Conservation (phyloP, 1,140 invertebrate genomes). For the Riptortus pedestris region DNA sequence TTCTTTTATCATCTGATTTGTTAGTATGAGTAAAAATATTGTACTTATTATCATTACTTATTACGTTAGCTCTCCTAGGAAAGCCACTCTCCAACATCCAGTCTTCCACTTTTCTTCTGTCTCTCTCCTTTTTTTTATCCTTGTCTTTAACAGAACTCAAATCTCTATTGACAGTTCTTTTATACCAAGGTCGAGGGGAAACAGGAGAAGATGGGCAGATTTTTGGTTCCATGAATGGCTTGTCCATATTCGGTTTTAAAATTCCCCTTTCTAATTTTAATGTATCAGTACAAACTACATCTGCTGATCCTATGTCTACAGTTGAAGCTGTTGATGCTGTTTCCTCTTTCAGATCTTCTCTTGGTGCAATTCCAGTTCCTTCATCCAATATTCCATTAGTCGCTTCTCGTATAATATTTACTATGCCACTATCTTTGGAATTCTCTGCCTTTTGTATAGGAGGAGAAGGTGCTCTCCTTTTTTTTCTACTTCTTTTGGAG, state of each 20-base stretch:
- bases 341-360: conserved; percentile 5
- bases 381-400: background rate
- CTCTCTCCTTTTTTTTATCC: conserved; percentile 31
- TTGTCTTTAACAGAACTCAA: conserved; percentile 22
- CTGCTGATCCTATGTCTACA: conserved; percentile 9
- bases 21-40: conserved; percentile 32
- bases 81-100: conserved; percentile 34
- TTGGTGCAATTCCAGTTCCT: background rate
- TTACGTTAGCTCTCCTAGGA: conserved; percentile 26
- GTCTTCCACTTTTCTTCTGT: conserved; percentile 29
- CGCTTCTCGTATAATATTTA: background rate
- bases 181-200: conserved; percentile 54
- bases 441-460: conserved; percentile 34
- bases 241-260: conserved; percentile 35
- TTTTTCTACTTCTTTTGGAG: conserved; percentile 41
- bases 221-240: conserved; percentile 23
- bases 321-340: conserved; percentile 19
- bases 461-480: conserved; percentile 49
- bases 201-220: conserved; percentile 35
- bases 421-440: background rate
- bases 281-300: conserved; percentile 38
- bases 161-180: conserved; percentile 37
- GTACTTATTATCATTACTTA: conserved; percentile 32
- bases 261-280: conserved; percentile 41
- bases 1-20: conserved; percentile 42